Evolutionary conservation across 2,888 invertebrate species (phyloP).

Genomic region (Eupithecia pulchellata): DNA sequence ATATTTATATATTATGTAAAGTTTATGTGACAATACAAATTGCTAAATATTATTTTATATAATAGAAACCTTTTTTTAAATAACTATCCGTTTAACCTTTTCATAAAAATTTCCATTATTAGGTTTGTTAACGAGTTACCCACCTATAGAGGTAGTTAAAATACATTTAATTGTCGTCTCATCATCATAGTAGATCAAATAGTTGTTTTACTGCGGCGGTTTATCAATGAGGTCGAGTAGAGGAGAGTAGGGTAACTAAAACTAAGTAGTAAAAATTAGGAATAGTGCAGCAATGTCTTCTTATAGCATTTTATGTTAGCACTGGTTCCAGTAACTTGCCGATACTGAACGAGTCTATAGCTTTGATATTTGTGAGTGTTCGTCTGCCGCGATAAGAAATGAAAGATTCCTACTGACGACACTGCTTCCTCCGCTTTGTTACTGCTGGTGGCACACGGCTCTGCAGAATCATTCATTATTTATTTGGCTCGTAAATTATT

Average conservation of each 20-base stretch:
- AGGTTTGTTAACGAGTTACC: too few species aligned
- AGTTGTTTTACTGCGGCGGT: too few species aligned
- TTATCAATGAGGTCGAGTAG: background rate
- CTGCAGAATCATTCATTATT: slow-evolving; percentile 24
- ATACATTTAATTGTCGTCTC: too few species aligned
- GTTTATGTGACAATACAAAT: too few species aligned
- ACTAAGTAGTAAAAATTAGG: background rate
- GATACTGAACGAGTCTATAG: slow-evolving; percentile 29
- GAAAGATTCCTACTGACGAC: slow-evolving; percentile 65
- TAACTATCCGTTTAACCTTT: too few species aligned
- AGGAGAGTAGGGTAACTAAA: background rate
- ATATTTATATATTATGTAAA: too few species aligned
- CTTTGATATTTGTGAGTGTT: slow-evolving; percentile 61
- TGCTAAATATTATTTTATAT: too few species aligned
- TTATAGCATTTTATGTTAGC: background rate
- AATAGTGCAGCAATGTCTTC: background rate
- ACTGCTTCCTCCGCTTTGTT: slow-evolving; percentile 56
- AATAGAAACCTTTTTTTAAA: too few species aligned
- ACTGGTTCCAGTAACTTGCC: background rate
- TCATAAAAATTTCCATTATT: too few species aligned
- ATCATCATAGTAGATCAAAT: too few species aligned
- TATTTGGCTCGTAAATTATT: too few species aligned
- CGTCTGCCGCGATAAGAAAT: slow-evolving; percentile 71
- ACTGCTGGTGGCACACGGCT: slow-evolving; percentile 50
- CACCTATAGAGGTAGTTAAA: too few species aligned